These are phyloP conservation scores for Zaprionus nigranus DNA, from an alignment of 1,140 invertebrate species.

Conservation along the genomic window DNA sequence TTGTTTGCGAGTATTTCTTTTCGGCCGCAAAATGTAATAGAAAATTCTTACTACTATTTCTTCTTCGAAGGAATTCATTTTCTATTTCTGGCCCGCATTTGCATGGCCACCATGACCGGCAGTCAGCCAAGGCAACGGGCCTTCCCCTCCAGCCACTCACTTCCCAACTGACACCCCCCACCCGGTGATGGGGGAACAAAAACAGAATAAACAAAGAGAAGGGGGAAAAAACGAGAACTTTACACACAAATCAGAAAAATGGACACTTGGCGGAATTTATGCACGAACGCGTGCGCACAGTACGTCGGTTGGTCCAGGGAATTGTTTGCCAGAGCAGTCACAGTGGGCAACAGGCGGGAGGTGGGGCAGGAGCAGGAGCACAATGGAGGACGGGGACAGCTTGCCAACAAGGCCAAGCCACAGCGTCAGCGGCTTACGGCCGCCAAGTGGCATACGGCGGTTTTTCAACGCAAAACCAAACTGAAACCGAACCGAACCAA, in stretches of 20 bases:
- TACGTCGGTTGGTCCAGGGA: slow-evolving; percentile 62
- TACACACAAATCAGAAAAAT: slow-evolving; percentile 81
- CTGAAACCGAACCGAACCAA: slow-evolving; percentile 46
- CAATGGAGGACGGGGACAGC: neutral
- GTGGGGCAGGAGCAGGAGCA: neutral
- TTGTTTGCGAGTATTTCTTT: slow-evolving; percentile 57
- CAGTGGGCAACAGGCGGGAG: slow-evolving; percentile 11
- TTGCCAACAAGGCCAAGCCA: slow-evolving; percentile 27
- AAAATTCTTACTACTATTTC: slow-evolving; percentile 72
- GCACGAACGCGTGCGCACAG: slow-evolving; percentile 80
- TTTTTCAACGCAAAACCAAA: slow-evolving; percentile 16
- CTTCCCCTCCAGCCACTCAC: slow-evolving; percentile 33
- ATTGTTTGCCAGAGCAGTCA: slow-evolving; percentile 62
- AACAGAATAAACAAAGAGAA: slow-evolving; percentile 17
- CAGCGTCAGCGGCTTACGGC: slow-evolving; percentile 55
- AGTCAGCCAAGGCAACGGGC: slow-evolving; percentile 38
- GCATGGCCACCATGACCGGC: slow-evolving; percentile 56
- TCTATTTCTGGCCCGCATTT: slow-evolving; percentile 71
- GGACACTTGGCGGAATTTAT: slow-evolving; percentile 81
- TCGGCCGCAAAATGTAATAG: slow-evolving; percentile 70
- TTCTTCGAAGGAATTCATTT: slow-evolving; percentile 79
- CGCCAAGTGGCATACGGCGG: slow-evolving; percentile 58
- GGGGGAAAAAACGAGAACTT: slow-evolving; percentile 58
- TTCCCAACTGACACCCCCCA: neutral
- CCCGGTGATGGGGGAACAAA: slow-evolving; percentile 18